Conservation (phyloP, 2,113 vertebrate genomes). For the Ia io region DNA sequence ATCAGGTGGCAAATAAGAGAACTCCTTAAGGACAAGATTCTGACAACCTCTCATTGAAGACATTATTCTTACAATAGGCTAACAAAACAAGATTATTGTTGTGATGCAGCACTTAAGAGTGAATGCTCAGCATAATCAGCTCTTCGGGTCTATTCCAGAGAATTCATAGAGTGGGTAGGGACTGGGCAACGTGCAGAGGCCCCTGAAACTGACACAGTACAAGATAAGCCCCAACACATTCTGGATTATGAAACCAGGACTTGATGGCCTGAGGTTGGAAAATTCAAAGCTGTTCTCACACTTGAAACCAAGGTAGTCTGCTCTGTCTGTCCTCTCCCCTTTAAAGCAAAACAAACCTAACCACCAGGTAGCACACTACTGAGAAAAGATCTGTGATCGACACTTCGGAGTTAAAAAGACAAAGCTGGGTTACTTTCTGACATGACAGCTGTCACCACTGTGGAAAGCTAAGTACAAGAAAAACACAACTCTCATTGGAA, state of each 20-base stretch:
- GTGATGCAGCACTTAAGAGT: not conserved
- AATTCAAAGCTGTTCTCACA: not conserved
- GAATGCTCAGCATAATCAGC: not conserved
- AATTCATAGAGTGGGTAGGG: not conserved
- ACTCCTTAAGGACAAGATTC: not conserved
- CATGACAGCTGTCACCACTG: not conserved
- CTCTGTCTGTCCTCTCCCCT: not conserved
- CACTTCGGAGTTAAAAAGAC: not conserved
- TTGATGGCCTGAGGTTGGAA: not conserved
- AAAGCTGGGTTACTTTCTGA: not conserved
- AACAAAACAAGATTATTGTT: not conserved
- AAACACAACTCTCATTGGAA: not conserved
- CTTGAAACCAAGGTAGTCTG: not conserved
- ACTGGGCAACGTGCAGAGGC: not conserved
- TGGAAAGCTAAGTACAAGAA: not conserved
- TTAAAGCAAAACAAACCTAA: not conserved
- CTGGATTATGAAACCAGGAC: not conserved
- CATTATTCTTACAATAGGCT: not conserved
- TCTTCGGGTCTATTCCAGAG: not conserved
- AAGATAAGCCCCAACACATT: not conserved
- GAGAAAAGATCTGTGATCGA: not conserved
- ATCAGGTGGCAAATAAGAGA: conserved; percentile 17
- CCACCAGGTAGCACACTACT: not conserved
- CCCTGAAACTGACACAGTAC: not conserved
- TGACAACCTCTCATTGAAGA: not conserved